Evolutionary conservation across 2,797 vertebrate species (phyloP).

Genomic region (Lagorchestes hirsutus): DNA sequence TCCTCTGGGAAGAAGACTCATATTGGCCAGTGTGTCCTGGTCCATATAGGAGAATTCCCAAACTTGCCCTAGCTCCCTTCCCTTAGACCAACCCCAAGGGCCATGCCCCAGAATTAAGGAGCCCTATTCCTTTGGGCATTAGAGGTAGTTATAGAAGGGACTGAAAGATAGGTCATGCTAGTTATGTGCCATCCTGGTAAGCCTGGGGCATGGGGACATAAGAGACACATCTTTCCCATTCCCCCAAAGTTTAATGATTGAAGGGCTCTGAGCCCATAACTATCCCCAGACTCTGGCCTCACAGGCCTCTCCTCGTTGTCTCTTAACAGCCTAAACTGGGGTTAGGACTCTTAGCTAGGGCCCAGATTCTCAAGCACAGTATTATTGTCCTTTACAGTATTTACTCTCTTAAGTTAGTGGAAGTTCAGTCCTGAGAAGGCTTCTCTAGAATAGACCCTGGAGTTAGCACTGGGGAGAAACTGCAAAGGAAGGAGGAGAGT

Average conservation of each 20-base stretch:
- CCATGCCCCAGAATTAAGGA: neutral
- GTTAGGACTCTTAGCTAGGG: neutral
- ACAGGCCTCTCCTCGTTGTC: neutral
- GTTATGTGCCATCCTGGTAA: neutral
- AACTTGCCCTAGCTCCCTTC: neutral
- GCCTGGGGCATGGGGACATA: neutral
- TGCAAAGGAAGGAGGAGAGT: neutral
- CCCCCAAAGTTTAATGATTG: neutral
- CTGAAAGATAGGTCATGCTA: neutral
- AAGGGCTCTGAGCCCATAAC: neutral
- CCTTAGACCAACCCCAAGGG: neutral
- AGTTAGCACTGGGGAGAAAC: neutral
- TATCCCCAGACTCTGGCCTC: neutral
- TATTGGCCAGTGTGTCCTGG: neutral
- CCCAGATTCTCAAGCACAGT: neutral
- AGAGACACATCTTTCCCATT: neutral
- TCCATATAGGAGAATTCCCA: neutral
- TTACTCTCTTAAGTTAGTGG: neutral
- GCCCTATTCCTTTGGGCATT: neutral
- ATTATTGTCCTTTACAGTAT: conserved; percentile 38
- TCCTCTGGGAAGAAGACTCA: neutral
- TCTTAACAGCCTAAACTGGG: neutral
- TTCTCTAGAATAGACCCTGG: neutral
- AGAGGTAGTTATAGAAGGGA: neutral
- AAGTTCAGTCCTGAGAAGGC: neutral